These are phyloP conservation scores for Balaeniceps rex DNA, from an alignment of 2,113 vertebrate species.

Conservation along the genomic window DNA sequence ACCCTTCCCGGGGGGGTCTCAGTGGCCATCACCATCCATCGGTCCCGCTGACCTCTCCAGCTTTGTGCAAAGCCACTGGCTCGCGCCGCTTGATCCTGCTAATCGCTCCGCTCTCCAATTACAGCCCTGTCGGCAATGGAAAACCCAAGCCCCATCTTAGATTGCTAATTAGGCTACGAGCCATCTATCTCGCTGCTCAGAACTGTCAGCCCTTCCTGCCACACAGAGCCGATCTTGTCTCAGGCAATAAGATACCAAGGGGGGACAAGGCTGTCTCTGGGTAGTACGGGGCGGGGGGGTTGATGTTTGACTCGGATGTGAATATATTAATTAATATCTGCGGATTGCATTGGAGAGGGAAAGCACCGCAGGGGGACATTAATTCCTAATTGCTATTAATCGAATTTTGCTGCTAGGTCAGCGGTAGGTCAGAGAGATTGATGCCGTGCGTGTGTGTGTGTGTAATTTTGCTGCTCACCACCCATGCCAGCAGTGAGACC, in stretches of 20 bases:
- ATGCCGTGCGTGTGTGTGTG: accelerated
- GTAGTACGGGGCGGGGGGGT: not conserved
- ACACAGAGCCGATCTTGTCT: not conserved
- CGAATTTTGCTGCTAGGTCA: slow-evolving; percentile 2
- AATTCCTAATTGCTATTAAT: slow-evolving; percentile 36
- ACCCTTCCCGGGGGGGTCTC: not conserved
- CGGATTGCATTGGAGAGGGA: not conserved
- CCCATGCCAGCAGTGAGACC: not conserved
- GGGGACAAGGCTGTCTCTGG: not conserved
- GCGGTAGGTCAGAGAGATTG: not conserved
- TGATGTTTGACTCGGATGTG: not conserved
- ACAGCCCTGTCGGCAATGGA: not conserved
- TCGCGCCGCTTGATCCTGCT: not conserved
- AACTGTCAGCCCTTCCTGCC: not conserved
- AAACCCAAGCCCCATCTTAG: not conserved
- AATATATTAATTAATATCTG: not conserved
- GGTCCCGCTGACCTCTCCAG: not conserved
- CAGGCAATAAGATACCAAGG: not conserved
- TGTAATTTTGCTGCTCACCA: not conserved
- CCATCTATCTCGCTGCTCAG: not conserved
- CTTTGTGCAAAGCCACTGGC: not conserved
- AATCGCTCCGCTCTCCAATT: not conserved
- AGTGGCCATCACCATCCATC: not conserved
- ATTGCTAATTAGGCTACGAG: not conserved
- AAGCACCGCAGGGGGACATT: not conserved